phyloP scores from a whole-genome alignment of 1,140 invertebrate species.

The Melipona quadrifasciata region DNA sequence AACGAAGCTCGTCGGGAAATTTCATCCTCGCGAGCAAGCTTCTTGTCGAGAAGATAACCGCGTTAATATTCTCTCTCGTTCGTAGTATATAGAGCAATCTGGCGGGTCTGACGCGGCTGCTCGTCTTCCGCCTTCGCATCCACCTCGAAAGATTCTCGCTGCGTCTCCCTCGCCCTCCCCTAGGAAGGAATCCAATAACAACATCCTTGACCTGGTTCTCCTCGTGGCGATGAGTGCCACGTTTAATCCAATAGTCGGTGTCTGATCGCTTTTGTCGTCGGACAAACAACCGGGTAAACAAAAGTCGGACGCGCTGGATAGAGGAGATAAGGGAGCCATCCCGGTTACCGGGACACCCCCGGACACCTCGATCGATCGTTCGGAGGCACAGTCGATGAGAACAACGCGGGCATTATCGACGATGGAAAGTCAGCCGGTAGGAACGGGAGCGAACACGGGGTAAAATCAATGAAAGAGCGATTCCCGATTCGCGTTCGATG shows the following conservation, averaged over 20 bases:
- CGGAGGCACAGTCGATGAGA: background rate
- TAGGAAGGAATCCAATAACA: slow-evolving; percentile 6
- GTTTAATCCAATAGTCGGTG: slow-evolving; percentile 3
- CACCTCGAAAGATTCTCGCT: too few relatives aligned
- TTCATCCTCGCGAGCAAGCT: slow-evolving; percentile 5
- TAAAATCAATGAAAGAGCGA: slow-evolving; percentile 61
- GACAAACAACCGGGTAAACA: slow-evolving; percentile 8
- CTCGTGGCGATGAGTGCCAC: background rate
- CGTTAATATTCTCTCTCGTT: background rate
- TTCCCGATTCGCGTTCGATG: slow-evolving; percentile 4
- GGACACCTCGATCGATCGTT: slow-evolving; percentile 26
- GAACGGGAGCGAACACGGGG: background rate
- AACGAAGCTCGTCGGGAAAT: slow-evolving; percentile 13
- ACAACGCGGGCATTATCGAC: slow-evolving; percentile 13
- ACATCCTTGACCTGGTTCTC: slow-evolving; percentile 32
- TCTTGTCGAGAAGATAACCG: background rate
- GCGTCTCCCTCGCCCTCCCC: too few relatives aligned
- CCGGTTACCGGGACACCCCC: background rate
- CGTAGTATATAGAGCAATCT: too few relatives aligned
- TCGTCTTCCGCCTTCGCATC: background rate
- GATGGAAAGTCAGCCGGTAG: slow-evolving; percentile 10
- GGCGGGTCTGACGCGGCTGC: background rate
- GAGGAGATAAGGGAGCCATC: background rate
- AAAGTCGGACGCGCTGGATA: background rate
- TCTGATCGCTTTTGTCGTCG: background rate